Evolutionary conservation across 1,140 invertebrate genomes (phyloP).

Genomic region (Neelides sp.): DNA sequence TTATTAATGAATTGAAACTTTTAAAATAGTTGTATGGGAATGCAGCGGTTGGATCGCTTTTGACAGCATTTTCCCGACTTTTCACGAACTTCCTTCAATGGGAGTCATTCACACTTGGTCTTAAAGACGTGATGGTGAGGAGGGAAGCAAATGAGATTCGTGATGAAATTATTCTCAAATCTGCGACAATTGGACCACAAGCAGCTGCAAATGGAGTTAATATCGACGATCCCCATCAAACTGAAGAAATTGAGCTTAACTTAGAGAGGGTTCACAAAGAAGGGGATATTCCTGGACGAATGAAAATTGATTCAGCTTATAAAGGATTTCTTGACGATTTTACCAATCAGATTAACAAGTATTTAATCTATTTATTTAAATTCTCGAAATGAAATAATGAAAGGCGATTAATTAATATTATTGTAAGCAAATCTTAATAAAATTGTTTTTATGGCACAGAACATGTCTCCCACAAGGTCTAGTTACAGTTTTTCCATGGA

Average conservation of each 20-base stretch:
- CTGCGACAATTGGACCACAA: slow-evolving; percentile 41
- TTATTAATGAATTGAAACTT: slow-evolving; percentile 11
- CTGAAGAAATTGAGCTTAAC: slow-evolving; percentile 47
- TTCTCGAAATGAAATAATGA: slow-evolving; percentile 11
- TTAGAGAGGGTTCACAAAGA: slow-evolving; percentile 54
- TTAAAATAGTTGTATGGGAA: slow-evolving; percentile 72
- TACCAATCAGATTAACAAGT: slow-evolving; percentile 83
- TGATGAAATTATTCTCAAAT: slow-evolving; percentile 53
- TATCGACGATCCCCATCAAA: slow-evolving; percentile 42
- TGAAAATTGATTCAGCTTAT: slow-evolving; percentile 70
- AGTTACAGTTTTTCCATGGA: slow-evolving; percentile 74
- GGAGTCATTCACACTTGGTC: slow-evolving; percentile 86
- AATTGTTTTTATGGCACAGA: slow-evolving; percentile 33
- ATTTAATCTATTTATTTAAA: slow-evolving; percentile 23
- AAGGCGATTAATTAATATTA: not conserved
- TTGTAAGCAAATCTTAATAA: not conserved
- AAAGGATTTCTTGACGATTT: slow-evolving; percentile 66
- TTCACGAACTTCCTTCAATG: slow-evolving; percentile 83
- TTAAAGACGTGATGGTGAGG: slow-evolving; percentile 82
- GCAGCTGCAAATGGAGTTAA: slow-evolving; percentile 57
- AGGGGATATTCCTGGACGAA: slow-evolving; percentile 60
- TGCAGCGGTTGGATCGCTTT: slow-evolving; percentile 57
- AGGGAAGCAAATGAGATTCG: slow-evolving; percentile 56
- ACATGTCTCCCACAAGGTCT: slow-evolving; percentile 68
- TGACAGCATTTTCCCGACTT: slow-evolving; percentile 80